These are phyloP conservation scores for Thyatira batis DNA, from an alignment of 2,888 invertebrate species.

Conservation along the genomic window DNA sequence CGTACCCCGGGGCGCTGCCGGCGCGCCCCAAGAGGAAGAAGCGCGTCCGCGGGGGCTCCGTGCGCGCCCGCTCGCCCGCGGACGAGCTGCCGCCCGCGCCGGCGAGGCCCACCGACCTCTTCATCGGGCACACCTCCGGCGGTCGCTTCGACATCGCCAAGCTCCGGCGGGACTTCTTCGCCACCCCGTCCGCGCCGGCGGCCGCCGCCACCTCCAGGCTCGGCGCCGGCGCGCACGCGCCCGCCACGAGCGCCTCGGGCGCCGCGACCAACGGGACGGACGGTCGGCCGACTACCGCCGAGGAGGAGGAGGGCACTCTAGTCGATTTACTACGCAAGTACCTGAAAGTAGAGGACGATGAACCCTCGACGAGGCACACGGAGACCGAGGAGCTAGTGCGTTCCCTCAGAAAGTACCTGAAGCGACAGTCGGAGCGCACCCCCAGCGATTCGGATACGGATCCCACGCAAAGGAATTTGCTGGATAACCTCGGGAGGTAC, in stretches of 20 bases:
- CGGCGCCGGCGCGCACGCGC: slow-evolving; percentile 23
- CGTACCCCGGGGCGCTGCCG: slow-evolving; percentile 88
- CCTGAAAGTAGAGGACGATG: slow-evolving; percentile 83
- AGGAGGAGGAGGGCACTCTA: slow-evolving; percentile 80
- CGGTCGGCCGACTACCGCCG: slow-evolving; percentile 50
- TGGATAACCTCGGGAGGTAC: slow-evolving; percentile 86
- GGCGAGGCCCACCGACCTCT: slow-evolving; percentile 72
- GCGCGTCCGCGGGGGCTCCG: slow-evolving; percentile 85
- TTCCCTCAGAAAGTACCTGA: slow-evolving; percentile 83
- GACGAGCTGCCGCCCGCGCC: slow-evolving; percentile 81
- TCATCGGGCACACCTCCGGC: slow-evolving; percentile 78
- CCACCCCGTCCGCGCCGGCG: slow-evolving; percentile 64
- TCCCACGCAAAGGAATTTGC: slow-evolving; percentile 77
- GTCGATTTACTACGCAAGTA: slow-evolving; percentile 86
- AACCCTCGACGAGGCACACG: slow-evolving; percentile 62
- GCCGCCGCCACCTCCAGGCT: slow-evolving; percentile 50
- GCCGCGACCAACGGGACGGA: slow-evolving; percentile 62
- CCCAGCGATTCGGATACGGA: slow-evolving; percentile 58
- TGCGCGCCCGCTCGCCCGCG: slow-evolving; percentile 85
- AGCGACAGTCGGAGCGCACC: slow-evolving; percentile 61
- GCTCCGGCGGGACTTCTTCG: slow-evolving; percentile 86
- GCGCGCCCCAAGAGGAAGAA: slow-evolving; percentile 81
- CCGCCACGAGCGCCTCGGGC: too few relatives aligned
- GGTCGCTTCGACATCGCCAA: slow-evolving; percentile 87
- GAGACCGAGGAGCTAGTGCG: slow-evolving; percentile 85